phyloP scores from a whole-genome alignment of 1,140 invertebrate species.

The Rhynchophorus ferrugineus region DNA sequence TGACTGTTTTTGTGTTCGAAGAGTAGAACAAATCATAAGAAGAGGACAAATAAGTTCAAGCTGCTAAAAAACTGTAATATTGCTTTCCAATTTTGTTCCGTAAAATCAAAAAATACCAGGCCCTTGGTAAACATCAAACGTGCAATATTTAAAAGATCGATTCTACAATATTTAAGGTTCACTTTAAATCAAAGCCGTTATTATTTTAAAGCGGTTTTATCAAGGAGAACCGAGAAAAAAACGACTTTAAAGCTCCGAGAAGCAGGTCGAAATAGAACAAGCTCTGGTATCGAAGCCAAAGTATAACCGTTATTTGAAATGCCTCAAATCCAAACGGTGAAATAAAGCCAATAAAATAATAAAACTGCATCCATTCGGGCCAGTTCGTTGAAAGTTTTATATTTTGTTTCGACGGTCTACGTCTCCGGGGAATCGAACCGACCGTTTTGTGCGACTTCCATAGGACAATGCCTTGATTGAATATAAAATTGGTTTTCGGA shows the following conservation, averaged over 20 bases:
- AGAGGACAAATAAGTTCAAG: no score
- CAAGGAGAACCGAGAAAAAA: no score
- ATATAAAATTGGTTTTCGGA: slow-evolving; percentile 18
- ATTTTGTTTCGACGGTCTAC: slow-evolving; percentile 2
- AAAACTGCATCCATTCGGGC: slow-evolving; percentile 10
- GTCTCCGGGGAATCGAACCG: slow-evolving; percentile 10
- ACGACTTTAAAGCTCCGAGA: background rate
- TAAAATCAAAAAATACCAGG: no score
- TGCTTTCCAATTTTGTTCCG: no score
- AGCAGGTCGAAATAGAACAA: background rate
- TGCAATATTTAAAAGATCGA: no score
- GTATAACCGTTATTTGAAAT: slow-evolving; percentile 4
- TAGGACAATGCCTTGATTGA: slow-evolving; percentile 20
- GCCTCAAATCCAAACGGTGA: background rate
- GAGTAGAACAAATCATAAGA: no score
- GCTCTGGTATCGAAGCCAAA: background rate
- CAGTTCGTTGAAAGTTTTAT: slow-evolving; percentile 13
- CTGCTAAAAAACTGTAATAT: no score
- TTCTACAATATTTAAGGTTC: no score
- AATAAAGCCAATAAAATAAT: slow-evolving; percentile 17
- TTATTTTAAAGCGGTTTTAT: no score
- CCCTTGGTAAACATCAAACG: no score
- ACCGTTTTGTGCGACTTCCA: slow-evolving; percentile 7
- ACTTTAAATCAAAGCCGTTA: no score
- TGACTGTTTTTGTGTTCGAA: no score